Base-by-base conservation (phyloP, 2,888 invertebrate genomes). In the Aelia acuminata region DNA sequence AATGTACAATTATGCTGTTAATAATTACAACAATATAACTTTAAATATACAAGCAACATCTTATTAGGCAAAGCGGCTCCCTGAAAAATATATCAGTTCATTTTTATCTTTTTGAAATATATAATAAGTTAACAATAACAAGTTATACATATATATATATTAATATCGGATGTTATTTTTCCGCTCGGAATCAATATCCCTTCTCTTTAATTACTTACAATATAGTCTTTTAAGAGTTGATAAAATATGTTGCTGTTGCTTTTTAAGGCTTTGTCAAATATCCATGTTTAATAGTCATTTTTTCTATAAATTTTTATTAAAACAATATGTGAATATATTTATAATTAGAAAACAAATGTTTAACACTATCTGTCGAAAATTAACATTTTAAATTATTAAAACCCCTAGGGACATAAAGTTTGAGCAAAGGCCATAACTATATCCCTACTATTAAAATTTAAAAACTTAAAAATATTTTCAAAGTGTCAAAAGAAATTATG, bases 81-180 rank as follows among this genome's bases (percentile, higher is more conserved):
- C 85, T 50, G 50, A 85, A 85, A 85, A 85, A 85, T 85, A 85
- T 85, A 85, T 85, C 85, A 85, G 85, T 85, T 85, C 87, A 70
- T 87, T 70, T 43, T 87, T 70, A 39, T 86, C 22, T 48, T 63
- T 47, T 87, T 53, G 53, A 70, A 53, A 57, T 87, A 63, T 47
- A 39, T 47, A 63, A 50, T 39, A 86, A 48, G 63, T 57, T 63
- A 87, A 87, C 75, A 87, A 48, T 63, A 87, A 87, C 75, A 87
- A 85, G 85, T 10, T 80, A 26, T 43, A 39, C 13, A 75, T 22
- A 75, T 80, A 26, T 43, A 39, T n/a, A 75, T 22, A 75, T n/a
- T 39, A 75, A 39, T 75, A 43, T 39, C 39, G 75, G 75, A 75
- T 75, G 22, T 75, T 22, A 75, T 75, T 75, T 75, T n/a, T 39